A percentile compares a stretch with the other conserved stretches of the same genome.
These are phyloP conservation scores for Acanthosepion esculentum DNA, from an alignment of 2,888 invertebrate genomes.

Conservation along the genomic window DNA sequence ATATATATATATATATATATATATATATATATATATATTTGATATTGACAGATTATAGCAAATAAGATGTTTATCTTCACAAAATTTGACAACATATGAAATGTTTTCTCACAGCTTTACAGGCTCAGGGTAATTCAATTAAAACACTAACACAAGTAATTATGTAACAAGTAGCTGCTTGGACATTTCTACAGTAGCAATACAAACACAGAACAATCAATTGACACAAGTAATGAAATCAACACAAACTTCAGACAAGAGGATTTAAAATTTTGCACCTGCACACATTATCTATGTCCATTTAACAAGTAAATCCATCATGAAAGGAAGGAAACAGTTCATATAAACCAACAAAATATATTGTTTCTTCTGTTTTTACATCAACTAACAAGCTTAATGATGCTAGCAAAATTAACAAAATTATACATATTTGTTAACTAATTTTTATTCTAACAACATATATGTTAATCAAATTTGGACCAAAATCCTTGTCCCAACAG, in stretches of 20 bases:
- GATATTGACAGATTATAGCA: not conserved
- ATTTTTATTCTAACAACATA: not conserved
- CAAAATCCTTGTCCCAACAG: too few species aligned
- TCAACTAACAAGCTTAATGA: not conserved
- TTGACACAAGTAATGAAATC: not conserved
- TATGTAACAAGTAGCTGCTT: conserved; percentile 2
- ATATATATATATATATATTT: too few species aligned
- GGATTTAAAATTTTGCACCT: not conserved
- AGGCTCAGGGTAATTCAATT: not conserved
- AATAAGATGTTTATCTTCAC: not conserved
- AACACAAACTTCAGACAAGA: not conserved
- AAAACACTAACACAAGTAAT: conserved; percentile 11
- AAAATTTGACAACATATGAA: not conserved
- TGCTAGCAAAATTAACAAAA: not conserved
- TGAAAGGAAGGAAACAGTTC: not conserved
- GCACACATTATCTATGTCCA: not conserved
- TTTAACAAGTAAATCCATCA: not conserved
- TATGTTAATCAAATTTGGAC: too few species aligned
- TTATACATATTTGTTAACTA: not conserved
- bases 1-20: too few species aligned
- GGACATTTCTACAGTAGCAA: not conserved
- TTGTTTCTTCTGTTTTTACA: not conserved
- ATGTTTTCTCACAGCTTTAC: not conserved
- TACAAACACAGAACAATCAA: not conserved
- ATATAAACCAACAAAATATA: not conserved